phyloP scores from a whole-genome alignment of 2,797 vertebrate genomes.

The Prunella strophiata region DNA sequence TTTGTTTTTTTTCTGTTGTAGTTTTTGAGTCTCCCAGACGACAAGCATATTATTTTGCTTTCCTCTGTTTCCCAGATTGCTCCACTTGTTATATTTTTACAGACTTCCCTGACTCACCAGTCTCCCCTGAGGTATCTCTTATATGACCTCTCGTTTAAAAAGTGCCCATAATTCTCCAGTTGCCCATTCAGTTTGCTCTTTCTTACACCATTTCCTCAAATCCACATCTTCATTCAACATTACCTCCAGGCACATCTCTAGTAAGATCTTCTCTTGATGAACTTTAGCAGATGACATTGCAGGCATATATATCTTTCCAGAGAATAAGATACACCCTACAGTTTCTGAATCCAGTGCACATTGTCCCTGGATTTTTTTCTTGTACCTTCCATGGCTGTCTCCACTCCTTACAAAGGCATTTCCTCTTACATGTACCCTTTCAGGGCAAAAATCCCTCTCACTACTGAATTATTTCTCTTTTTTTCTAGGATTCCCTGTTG shows the following conservation, averaged over 20 bases:
- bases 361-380: neutral
- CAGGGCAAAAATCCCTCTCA: neutral
- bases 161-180: neutral
- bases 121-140: neutral
- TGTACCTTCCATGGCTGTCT: neutral
- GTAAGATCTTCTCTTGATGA: neutral
- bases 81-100: neutral
- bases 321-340: neutral
- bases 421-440: neutral
- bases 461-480: neutral
- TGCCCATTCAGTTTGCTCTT: neutral
- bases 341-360: neutral
- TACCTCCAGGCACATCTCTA: neutral
- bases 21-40: neutral
- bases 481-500: neutral
- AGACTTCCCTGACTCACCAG: neutral
- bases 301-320: neutral
- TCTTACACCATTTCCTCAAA: constrained; percentile 8
- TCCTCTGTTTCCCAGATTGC: neutral
- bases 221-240: neutral
- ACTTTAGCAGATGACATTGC: neutral
- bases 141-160: neutral
- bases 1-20: neutral
- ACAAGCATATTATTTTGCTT: neutral
- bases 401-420: neutral